Evolutionary conservation across 1,140 invertebrate genomes (phyloP).

Genomic region (Nymphalis io): DNA sequence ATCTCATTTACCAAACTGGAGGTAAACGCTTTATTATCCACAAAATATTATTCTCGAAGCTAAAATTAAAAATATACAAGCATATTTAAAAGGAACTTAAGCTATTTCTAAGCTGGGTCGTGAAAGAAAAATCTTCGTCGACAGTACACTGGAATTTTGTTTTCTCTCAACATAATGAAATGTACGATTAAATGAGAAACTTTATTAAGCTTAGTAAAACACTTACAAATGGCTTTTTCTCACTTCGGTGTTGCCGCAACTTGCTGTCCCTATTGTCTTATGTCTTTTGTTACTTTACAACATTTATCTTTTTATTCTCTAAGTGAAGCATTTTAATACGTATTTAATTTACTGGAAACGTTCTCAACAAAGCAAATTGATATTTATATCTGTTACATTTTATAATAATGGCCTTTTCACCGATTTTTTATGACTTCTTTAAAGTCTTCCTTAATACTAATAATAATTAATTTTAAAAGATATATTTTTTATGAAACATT

Average conservation of each 20-base stretch:
- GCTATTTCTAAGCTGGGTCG: background rate
- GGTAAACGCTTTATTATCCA: no score
- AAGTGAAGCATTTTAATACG: background rate
- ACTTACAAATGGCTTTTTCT: conserved; percentile 29
- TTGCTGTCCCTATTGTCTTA: conserved; percentile 14
- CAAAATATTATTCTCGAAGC: no score
- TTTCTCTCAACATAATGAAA: conserved; percentile 27
- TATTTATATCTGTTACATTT: background rate
- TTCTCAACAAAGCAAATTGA: background rate
- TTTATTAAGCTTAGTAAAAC: conserved; percentile 32
- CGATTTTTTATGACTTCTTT: no score
- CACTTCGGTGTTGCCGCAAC: conserved; percentile 2
- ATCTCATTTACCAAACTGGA: no score
- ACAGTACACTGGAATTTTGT: conserved; percentile 5
- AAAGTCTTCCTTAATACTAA: no score
- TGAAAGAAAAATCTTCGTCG: background rate
- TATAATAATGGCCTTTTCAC: no score
- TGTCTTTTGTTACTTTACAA: conserved; percentile 5
- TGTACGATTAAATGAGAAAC: conserved; percentile 31
- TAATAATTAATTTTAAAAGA: no score
- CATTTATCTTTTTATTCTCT: background rate
- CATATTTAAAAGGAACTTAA: background rate
- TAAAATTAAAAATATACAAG: background rate
- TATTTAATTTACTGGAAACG: background rate
- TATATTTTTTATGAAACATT: no score